phyloP scores from a whole-genome alignment of 2,888 invertebrate species.

The Acronicta leporina region DNA sequence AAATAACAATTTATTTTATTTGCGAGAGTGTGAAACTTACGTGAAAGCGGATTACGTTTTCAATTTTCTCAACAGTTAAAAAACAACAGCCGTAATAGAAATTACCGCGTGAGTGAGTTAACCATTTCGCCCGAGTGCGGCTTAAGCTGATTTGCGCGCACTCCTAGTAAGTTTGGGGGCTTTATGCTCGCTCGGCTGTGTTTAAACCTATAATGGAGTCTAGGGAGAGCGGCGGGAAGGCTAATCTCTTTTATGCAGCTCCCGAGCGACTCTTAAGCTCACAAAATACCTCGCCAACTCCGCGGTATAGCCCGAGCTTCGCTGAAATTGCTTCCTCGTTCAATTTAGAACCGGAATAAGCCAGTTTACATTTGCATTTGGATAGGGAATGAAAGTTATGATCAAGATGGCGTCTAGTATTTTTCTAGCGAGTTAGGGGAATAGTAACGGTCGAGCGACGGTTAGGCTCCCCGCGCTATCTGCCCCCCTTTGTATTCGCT shows the following conservation, averaged over 20 bases:
- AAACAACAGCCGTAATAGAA: slow-evolving; percentile 51
- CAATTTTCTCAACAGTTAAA: slow-evolving; percentile 70
- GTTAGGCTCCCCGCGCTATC: slow-evolving; percentile 88
- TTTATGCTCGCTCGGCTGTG: slow-evolving; percentile 67
- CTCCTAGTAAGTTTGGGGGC: slow-evolving; percentile 70
- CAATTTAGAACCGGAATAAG: slow-evolving; percentile 73
- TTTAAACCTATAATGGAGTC: slow-evolving; percentile 75
- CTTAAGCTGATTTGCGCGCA: slow-evolving; percentile 80
- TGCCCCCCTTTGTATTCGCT: slow-evolving; percentile 88
- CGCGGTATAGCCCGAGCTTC: slow-evolving; percentile 60
- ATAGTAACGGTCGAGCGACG: slow-evolving; percentile 88
- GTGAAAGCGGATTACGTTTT: slow-evolving; percentile 79
- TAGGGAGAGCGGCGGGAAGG: slow-evolving; percentile 68
- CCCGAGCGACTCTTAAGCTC: slow-evolving; percentile 64
- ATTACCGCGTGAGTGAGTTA: slow-evolving; percentile 54
- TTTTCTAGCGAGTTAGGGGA: slow-evolving; percentile 87
- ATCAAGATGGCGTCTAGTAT: slow-evolving; percentile 86
- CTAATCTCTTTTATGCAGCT: slow-evolving; percentile 79
- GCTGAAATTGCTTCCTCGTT: slow-evolving; percentile 75
- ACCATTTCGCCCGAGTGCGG: slow-evolving; percentile 69
- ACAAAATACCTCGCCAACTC: slow-evolving; percentile 63
- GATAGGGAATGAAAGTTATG: slow-evolving; percentile 65
- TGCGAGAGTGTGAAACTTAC: slow-evolving; percentile 75
- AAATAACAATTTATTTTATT: slow-evolving; percentile 71
- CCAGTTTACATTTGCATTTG: slow-evolving; percentile 70